Evolutionary conservation across 2,113 vertebrate species (phyloP).

Genomic region (Sardina pilchardus): DNA sequence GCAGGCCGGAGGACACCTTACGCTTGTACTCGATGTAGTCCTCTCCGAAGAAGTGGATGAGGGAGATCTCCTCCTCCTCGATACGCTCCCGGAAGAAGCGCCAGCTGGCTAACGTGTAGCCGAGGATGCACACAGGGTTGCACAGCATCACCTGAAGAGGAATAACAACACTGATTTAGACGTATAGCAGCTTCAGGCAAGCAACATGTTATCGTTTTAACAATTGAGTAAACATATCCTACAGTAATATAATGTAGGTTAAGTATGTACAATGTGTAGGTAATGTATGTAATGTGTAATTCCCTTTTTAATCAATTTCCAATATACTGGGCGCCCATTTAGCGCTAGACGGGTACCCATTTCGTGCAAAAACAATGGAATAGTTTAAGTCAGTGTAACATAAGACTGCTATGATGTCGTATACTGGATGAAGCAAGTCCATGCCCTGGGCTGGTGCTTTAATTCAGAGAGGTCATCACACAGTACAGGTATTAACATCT

Average conservation of each 20-base stretch:
- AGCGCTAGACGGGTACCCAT: no score
- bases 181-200: neutral
- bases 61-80: constrained; percentile 90
- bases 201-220: neutral
- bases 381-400: no score
- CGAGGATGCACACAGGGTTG: constrained; percentile 88
- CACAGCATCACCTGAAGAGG: constrained; percentile 84
- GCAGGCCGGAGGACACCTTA: constrained; percentile 86
- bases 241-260: no score
- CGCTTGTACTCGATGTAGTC: constrained; percentile 93
- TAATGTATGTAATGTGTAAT: no score
- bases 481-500: neutral
- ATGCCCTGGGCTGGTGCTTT: neutral
- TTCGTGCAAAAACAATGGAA: no score
- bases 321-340: no score
- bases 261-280: no score
- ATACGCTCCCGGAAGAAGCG: constrained; percentile 94
- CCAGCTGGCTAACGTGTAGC: constrained; percentile 90
- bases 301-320: no score
- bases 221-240: no score
- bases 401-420: no score
- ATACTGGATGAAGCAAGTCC: neutral
- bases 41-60: constrained; percentile 95
- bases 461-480: neutral
- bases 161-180: neutral